Conservation (phyloP, 2,797 vertebrate genomes). For the Sebastes iracundus region DNA sequence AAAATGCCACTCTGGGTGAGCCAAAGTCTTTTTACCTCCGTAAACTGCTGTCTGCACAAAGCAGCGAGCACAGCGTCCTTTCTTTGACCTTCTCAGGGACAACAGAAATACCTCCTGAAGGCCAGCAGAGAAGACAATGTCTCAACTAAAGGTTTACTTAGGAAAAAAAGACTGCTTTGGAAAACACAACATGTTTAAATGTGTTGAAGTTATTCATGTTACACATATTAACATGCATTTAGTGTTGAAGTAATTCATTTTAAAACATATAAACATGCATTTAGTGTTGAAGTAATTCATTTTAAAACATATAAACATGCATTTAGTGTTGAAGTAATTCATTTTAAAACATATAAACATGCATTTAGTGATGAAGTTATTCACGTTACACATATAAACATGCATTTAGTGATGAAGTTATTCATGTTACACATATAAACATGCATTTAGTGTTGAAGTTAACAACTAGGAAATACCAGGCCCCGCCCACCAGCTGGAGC, state of each 20-base stretch:
- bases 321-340: no score
- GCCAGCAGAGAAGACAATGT: not conserved
- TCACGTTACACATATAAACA: no score
- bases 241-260: not conserved
- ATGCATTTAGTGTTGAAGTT: no score
- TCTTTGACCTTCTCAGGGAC: conserved; percentile 41
- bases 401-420: no score
- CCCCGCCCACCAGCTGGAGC: no score
- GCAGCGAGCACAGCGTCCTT: conserved; percentile 42
- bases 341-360: no score
- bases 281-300: not conserved
- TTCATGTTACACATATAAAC: no score
- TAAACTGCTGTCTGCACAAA: conserved; percentile 43
- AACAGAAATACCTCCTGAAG: conserved; percentile 28
- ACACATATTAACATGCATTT: not conserved
- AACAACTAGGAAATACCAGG: no score
- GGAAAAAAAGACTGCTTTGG: not conserved
- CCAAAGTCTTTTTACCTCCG: conserved; percentile 40
- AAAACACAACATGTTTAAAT: not conserved
- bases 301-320: no score
- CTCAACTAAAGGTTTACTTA: not conserved
- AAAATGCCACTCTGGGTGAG: conserved; percentile 55
- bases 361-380: no score
- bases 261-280: not conserved
- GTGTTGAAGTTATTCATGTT: not conserved